These are phyloP conservation scores for Erythrolamprus reginae DNA, from an alignment of 2,113 vertebrate species.

Conservation along the genomic window DNA sequence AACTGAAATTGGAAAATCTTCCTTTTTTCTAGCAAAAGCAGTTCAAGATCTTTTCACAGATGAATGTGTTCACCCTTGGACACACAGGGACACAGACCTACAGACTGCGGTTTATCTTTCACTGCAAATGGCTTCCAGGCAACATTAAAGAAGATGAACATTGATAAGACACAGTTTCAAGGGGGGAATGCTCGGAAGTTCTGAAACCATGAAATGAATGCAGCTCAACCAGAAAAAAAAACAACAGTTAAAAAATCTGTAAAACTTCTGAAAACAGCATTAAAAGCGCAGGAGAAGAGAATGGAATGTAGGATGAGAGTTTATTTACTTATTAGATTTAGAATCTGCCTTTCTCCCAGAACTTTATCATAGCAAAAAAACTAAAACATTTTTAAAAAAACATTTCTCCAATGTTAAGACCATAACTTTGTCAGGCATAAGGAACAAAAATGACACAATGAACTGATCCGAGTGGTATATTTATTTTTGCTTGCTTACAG, in stretches of 20 bases:
- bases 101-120: background rate
- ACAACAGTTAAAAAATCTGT: background rate
- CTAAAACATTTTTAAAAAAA: too few species aligned
- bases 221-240: background rate
- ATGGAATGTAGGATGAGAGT: background rate
- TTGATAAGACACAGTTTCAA: background rate
- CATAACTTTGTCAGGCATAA: background rate
- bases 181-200: background rate
- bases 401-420: background rate
- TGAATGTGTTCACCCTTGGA: background rate
- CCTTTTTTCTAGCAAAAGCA: background rate
- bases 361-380: background rate
- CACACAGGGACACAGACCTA: background rate
- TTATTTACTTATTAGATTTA: background rate
- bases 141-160: background rate
- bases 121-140: background rate
- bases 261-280: background rate
- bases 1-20: background rate
- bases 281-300: background rate
- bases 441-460: background rate
- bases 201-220: background rate
- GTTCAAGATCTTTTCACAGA: background rate
- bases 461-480: background rate
- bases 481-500: background rate
- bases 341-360: background rate